Evolutionary conservation across 2,797 vertebrate genomes (phyloP).

Genomic region (Takifugu rubripes): DNA sequence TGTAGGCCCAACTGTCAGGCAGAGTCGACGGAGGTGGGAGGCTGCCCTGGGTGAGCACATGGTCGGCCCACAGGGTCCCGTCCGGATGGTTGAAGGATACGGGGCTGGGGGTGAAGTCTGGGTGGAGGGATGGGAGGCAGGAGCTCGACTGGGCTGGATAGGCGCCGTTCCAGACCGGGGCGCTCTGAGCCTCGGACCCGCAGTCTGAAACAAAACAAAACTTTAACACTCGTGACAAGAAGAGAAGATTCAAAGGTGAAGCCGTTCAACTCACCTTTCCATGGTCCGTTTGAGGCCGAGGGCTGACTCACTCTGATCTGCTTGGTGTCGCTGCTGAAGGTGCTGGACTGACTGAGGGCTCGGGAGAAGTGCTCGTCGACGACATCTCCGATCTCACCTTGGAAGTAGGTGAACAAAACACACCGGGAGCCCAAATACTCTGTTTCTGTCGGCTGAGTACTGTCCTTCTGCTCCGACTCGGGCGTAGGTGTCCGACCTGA

Average conservation of each 20-base stretch:
- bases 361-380: slow-evolving; percentile 98
- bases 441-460: slow-evolving; percentile 87
- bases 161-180: slow-evolving; percentile 85
- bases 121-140: slow-evolving; percentile 83
- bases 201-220: slow-evolving; percentile 77
- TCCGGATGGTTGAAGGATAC: slow-evolving; percentile 84
- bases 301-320: slow-evolving; percentile 54
- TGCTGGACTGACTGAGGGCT: slow-evolving; percentile 89
- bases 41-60: slow-evolving; percentile 82
- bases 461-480: slow-evolving; percentile 71
- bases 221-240: not conserved
- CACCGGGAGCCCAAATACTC: slow-evolving; percentile 98
- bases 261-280: slow-evolving; percentile 83
- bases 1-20: slow-evolving; percentile 90
- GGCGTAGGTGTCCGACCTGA: slow-evolving; percentile 33
- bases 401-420: slow-evolving; percentile 98
- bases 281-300: slow-evolving; percentile 61
- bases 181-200: slow-evolving; percentile 80
- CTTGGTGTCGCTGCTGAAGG: slow-evolving; percentile 71
- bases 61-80: slow-evolving; percentile 85
- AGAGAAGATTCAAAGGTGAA: not conserved
- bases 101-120: slow-evolving; percentile 83
- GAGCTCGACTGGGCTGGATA: slow-evolving; percentile 84
- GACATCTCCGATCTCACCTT: slow-evolving; percentile 92
- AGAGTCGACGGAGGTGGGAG: slow-evolving; percentile 77